Evolutionary conservation across 2,888 invertebrate genomes (phyloP).

Genomic region (Agonopterix alstromeriana): DNA sequence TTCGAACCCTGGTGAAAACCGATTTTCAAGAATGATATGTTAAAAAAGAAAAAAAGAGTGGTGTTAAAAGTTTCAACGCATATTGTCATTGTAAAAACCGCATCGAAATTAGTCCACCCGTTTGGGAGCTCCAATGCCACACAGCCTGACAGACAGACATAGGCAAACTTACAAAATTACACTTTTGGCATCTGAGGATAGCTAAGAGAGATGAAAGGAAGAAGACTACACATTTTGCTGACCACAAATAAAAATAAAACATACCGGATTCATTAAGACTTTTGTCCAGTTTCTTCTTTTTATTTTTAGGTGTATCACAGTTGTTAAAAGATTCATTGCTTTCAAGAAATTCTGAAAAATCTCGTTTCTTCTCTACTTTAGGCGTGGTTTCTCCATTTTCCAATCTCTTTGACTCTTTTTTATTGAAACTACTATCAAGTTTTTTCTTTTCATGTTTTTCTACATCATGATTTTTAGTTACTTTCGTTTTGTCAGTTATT

Average conservation of each 20-base stretch:
- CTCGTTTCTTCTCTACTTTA: slow-evolving; percentile 19
- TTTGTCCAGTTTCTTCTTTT: slow-evolving; percentile 34
- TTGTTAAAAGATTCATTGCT: slow-evolving; percentile 11
- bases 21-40: too few species aligned
- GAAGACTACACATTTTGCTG: too few species aligned
- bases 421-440: neutral
- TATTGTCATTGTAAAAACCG: too few species aligned
- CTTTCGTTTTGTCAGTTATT: neutral
- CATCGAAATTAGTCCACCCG: too few species aligned
- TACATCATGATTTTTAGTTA: neutral
- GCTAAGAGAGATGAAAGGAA: too few species aligned
- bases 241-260: neutral
- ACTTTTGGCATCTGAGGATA: too few species aligned
- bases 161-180: too few species aligned
- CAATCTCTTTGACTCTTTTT: neutral
- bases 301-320: slow-evolving; percentile 16
- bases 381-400: slow-evolving; percentile 5
- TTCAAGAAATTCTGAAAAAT: slow-evolving; percentile 43
- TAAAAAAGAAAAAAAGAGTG: too few species aligned
- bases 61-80: too few species aligned
- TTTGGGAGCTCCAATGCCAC: too few species aligned
- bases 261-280: slow-evolving; percentile 61
- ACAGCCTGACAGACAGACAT: too few species aligned
- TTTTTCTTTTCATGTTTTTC: neutral
- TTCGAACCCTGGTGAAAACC: too few species aligned